Evolutionary conservation across 1,140 invertebrate species (phyloP), one percentile per base, ranked within the genome.

Genomic region (Cydia fagiglandana): DNA sequence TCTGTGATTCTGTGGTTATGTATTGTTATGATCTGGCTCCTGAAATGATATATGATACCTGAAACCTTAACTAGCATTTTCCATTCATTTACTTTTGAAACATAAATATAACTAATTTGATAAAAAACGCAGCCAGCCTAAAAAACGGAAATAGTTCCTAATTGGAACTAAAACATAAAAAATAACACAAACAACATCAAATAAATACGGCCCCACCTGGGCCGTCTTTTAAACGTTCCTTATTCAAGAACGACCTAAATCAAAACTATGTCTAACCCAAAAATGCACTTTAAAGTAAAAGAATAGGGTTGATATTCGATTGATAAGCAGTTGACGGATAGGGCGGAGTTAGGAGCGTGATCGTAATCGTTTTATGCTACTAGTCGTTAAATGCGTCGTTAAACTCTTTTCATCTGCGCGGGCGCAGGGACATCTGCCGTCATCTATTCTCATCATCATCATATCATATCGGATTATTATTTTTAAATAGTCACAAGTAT

Each of bases 371-470:
- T 61, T 61, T 61, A 61, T 61, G 56, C 20, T 13, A 70, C 15
- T 15, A 28, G 64, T 41, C 66, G 66, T 70, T 70, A 70, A 70
- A 38, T n/a, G 9, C 7, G 66, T 17, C 66, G 34, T 70, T 41
- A 70, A 70, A 41, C 34, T 70, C 66, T 70, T 70, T 70, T 38
- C 66, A 38, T 68, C 12, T 38, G 66, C 34, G 66, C 38, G 38
- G 9, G 66, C 34, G 34, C 66, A 30, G 64, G 4, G 56, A 61
- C 20, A 61, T 24, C 17, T 61, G 56, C 17, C 56, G 56, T 0
- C 56, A 50, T 50, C 47, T 50, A 15, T 15, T 15, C 15, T 50
- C 20, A 24, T 61, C 56, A 61, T 61, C 53, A 56, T 56, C 53
- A 56, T 30, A 24, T 24, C 24, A 24, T 24, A 24, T 24, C 24